These are phyloP conservation scores for Capromys pilorides DNA, from an alignment of 2,797 vertebrate species.

Conservation along the genomic window DNA sequence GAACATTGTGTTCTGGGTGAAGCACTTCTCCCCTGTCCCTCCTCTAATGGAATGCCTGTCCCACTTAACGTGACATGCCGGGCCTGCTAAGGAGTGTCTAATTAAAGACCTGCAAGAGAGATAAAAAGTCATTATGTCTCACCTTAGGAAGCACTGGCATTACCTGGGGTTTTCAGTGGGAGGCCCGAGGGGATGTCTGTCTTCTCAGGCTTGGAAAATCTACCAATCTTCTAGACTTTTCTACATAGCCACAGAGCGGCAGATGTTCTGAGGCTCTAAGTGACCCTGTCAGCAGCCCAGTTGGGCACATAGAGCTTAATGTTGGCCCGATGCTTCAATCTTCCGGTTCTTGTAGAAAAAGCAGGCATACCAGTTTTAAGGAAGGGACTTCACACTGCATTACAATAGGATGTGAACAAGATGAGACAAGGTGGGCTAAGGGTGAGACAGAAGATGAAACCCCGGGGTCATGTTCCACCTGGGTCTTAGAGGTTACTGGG, in stretches of 20 bases:
- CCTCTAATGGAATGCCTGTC: slow-evolving; percentile 46
- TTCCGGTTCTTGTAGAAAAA: neutral
- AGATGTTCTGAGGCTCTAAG: neutral
- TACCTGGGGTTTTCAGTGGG: slow-evolving; percentile 50
- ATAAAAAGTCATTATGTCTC: slow-evolving; percentile 66
- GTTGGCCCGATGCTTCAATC: neutral
- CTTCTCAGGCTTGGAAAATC: slow-evolving; percentile 45
- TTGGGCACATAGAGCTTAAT: neutral
- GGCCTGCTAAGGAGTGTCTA: slow-evolving; percentile 64
- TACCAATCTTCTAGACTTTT: neutral
- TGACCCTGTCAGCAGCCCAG: neutral
- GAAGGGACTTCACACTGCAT: neutral
- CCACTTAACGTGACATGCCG: slow-evolving; percentile 15
- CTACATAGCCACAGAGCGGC: neutral
- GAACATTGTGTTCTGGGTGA: slow-evolving; percentile 27
- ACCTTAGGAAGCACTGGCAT: slow-evolving; percentile 48
- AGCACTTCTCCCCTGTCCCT: neutral
- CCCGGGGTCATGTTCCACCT: neutral
- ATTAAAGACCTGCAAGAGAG: slow-evolving; percentile 69
- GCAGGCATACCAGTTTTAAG: neutral
- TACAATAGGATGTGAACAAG: neutral
- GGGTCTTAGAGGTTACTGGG: neutral
- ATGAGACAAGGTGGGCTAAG: too few species aligned
- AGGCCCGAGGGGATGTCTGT: slow-evolving; percentile 52
- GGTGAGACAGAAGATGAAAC: neutral